Evolutionary conservation across 2,113 vertebrate genomes (phyloP).

Genomic region (Paradisaea rubra): DNA sequence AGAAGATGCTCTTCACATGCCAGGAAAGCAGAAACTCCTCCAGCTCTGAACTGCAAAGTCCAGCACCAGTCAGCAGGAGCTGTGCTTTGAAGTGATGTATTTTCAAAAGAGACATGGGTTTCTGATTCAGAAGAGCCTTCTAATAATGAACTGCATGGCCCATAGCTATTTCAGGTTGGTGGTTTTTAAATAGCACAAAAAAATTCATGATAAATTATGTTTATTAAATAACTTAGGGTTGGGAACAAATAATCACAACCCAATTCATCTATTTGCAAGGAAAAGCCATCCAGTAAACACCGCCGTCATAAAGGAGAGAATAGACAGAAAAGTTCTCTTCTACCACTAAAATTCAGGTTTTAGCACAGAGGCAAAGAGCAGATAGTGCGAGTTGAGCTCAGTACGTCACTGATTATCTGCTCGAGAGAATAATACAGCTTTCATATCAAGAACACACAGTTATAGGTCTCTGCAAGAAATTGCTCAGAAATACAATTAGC

Average conservation of each 20-base stretch:
- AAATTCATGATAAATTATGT: neutral
- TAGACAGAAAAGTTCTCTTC: neutral
- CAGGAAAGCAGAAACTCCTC: neutral
- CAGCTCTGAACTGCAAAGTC: neutral
- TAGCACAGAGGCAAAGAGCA: neutral
- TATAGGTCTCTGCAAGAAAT: neutral
- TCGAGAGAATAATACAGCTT: neutral
- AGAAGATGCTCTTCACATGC: neutral
- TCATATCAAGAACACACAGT: neutral
- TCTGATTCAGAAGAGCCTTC: neutral
- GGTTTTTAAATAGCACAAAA: neutral
- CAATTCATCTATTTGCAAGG: neutral
- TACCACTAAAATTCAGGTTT: neutral
- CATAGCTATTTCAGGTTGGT: neutral
- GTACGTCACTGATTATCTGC: neutral
- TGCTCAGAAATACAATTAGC: constrained; percentile 30
- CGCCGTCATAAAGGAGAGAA: neutral
- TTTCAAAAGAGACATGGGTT: neutral
- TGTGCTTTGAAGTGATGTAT: neutral
- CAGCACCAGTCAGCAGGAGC: neutral
- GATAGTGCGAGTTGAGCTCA: neutral
- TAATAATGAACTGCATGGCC: neutral
- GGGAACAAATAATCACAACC: neutral
- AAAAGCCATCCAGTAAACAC: neutral
- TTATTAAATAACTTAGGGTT: neutral